Percentiles rank a stretch among this genome's conserved stretches.
Evolutionary conservation across 2,113 vertebrate genomes (phyloP).

Genomic region (Eulacestoma nigropectus): DNA sequence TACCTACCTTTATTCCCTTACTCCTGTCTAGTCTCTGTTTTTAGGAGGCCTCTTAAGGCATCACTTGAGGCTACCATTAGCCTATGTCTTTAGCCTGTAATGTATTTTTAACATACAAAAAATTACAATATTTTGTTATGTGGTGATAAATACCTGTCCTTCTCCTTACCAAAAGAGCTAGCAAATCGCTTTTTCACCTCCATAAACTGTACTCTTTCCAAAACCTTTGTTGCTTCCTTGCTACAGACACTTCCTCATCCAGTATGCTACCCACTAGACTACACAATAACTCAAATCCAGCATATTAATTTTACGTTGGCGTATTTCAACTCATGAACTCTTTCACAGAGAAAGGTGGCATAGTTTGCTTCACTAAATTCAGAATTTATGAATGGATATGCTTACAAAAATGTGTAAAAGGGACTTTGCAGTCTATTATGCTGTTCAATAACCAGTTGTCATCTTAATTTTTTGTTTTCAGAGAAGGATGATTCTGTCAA

Average conservation of each 20-base stretch:
- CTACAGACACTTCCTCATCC: not conserved
- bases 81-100: not conserved
- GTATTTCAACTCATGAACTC: not conserved
- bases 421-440: not conserved
- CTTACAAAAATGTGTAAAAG: not conserved
- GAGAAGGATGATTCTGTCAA: not conserved
- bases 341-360: not conserved
- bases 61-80: not conserved
- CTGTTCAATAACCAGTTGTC: not conserved
- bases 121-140: not conserved
- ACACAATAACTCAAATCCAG: not conserved
- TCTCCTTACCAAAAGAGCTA: not conserved
- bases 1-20: too few species aligned
- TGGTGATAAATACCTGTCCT: not conserved
- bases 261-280: not conserved
- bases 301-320: not conserved
- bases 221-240: not conserved
- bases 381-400: not conserved
- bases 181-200: not conserved
- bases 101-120: not conserved
- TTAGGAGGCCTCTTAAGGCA: too few species aligned
- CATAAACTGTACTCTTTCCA: not conserved
- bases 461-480: not conserved
- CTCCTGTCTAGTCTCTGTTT: too few species aligned
- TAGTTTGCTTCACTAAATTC: not conserved